phyloP scores from a whole-genome alignment of 1,140 invertebrate genomes.

The Hycleus phaleratus region DNA sequence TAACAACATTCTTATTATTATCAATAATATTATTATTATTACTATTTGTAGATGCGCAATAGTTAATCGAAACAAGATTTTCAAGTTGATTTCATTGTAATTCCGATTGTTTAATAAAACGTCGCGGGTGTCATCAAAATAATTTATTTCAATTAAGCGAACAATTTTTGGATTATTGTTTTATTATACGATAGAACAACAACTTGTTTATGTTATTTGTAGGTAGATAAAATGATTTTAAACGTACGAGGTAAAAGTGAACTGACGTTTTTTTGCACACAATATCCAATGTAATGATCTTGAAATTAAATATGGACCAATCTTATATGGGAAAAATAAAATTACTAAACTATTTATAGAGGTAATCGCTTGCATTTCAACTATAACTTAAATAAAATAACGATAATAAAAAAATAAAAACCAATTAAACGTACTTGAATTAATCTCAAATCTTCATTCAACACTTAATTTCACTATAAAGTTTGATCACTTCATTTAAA shows the following conservation, averaged over 20 bases:
- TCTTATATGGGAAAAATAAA: constrained; percentile 1
- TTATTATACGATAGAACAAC: background rate
- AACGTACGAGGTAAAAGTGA: background rate
- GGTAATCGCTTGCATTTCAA: too few species aligned
- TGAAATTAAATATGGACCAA: background rate
- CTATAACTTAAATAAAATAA: too few species aligned
- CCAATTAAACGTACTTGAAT: too few species aligned
- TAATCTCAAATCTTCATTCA: too few species aligned
- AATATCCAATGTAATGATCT: constrained; percentile 5
- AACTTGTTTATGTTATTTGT: too few species aligned
- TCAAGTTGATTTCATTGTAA: background rate
- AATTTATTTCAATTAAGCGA: constrained; percentile 13
- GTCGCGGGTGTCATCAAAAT: constrained; percentile 10
- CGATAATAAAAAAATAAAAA: too few species aligned
- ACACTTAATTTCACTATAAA: too few species aligned
- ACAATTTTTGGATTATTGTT: constrained; percentile 8
- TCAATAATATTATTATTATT: background rate
- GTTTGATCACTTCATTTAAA: too few species aligned
- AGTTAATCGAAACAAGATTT: too few species aligned
- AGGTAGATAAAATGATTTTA: background rate
- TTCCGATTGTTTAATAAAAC: background rate
- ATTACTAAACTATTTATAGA: too few species aligned
- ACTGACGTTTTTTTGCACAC: background rate
- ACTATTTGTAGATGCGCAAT: too few species aligned
- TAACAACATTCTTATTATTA: background rate